Evolutionary conservation across 2,888 invertebrate genomes (phyloP), one percentile per base, ranked within the genome.

Genomic region (Ectemnius lituratus): DNA sequence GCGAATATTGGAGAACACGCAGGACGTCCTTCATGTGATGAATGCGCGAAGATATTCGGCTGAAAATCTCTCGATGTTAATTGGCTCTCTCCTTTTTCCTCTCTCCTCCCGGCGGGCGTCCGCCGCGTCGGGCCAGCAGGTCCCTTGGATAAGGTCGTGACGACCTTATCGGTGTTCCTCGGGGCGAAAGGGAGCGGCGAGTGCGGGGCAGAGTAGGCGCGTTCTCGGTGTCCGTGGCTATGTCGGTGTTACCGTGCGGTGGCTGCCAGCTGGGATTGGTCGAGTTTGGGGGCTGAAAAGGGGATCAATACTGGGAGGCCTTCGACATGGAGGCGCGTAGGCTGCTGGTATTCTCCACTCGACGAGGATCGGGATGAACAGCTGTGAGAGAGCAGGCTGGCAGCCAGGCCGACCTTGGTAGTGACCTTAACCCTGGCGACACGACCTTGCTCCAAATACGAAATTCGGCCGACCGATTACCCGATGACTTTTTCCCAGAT

Each of bases 251-350:
- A 52, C 52, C 18, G 16, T 16, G 16, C 52, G n/a, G 52, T 18
- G 16, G 70, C 75, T 80, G 78, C 67, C 76, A 81, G 79, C 82
- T 67, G 82, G 82, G 86, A 85, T 88, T 87, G 86, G 87, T 81
- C 82, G 84, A 79, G 81, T 85, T 85, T 78, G 75, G 82, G 65
- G 81, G 82, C 77, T 76, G 82, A 84, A 85, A 83, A 82, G 83
- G 67, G 80, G 88, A 88, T 88, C 88, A 85, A 88, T 88, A 88
- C 88, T 76, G 86, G 83, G 84, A 81, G 84, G 79, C 83, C 85
- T 85, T 83, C 83, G 73, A 81, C 81, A 79, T 72, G 74, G 78
- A 79, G 80, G 83, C 37, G 37, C 76, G 81, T 84, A 86, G 84
- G 85, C 85, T 47, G 79, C 77, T 47, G 79, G 76, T 65, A 80